Conservation (phyloP, 2,888 invertebrate species). For the Branchellion lobata region DNA sequence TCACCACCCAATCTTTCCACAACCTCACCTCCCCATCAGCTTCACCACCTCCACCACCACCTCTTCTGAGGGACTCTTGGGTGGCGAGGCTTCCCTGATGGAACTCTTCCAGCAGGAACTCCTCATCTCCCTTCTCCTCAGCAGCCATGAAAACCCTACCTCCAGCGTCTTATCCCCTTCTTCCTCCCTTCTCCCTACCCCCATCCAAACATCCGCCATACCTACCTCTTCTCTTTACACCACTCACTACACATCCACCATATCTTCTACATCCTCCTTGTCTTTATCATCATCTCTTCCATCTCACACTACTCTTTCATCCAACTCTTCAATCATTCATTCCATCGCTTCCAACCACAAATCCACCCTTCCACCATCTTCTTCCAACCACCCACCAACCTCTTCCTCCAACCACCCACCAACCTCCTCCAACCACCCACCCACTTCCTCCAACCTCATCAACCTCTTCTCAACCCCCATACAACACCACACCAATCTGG, state of each 20-base stretch:
- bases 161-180: neutral
- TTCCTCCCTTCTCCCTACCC: neutral
- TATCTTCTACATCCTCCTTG: no score
- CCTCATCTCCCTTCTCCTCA: neutral
- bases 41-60: neutral
- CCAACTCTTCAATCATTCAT: neutral
- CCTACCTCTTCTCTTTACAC: no score
- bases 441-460: neutral
- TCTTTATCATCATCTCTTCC: no score
- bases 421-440: no score
- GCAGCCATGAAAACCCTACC: neutral
- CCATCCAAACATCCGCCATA: neutral
- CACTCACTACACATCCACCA: neutral
- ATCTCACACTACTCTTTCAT: no score
- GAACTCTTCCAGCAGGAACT: slow-evolving; percentile 4
- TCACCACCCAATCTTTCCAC: no score
- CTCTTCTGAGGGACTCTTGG: neutral
- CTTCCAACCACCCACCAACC: neutral
- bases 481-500: neutral
- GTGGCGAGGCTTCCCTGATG: neutral
- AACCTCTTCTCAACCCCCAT: neutral
- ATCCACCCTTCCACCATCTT: neutral
- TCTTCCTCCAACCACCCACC: no score
- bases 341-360: neutral
- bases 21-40: no score